These are phyloP conservation scores for Xanthorhoe designata DNA, from an alignment of 2,888 invertebrate species.

Conservation along the genomic window DNA sequence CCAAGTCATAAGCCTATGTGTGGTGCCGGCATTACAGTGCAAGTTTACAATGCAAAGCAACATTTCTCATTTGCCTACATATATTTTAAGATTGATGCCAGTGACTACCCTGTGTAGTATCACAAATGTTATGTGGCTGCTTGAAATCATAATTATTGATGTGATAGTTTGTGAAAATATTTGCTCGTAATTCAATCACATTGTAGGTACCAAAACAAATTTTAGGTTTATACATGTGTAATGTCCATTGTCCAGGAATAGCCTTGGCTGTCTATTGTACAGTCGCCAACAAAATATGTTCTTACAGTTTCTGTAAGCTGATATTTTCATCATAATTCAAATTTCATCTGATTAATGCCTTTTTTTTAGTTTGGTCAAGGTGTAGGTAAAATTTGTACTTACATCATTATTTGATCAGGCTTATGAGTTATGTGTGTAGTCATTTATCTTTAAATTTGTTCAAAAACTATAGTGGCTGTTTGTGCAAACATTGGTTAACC, in stretches of 20 bases:
- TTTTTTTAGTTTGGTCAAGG: too few relatives aligned
- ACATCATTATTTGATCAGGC: too few relatives aligned
- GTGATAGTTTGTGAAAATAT: too few relatives aligned
- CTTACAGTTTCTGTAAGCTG: too few relatives aligned
- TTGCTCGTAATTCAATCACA: not conserved
- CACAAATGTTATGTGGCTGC: not conserved
- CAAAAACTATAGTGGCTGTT: not conserved
- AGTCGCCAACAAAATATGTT: not conserved
- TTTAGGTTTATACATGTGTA: not conserved
- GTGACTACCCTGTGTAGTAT: not conserved
- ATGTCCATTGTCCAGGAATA: not conserved
- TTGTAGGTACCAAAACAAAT: not conserved
- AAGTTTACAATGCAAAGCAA: not conserved
- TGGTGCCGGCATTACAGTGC: too few relatives aligned
- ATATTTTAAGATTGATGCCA: not conserved
- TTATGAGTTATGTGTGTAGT: not conserved
- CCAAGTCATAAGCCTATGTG: too few relatives aligned
- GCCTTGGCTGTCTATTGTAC: not conserved
- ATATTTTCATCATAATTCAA: too few relatives aligned
- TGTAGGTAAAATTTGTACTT: too few relatives aligned
- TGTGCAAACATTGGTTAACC: not conserved
- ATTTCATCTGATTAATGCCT: too few relatives aligned
- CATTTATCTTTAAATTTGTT: not conserved
- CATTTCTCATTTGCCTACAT: not conserved
- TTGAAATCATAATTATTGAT: not conserved